A percentile compares a stretch with the other conserved stretches of the same genome.
phyloP scores from a whole-genome alignment of 2,113 vertebrate species.

The Eurystomus gularis region DNA sequence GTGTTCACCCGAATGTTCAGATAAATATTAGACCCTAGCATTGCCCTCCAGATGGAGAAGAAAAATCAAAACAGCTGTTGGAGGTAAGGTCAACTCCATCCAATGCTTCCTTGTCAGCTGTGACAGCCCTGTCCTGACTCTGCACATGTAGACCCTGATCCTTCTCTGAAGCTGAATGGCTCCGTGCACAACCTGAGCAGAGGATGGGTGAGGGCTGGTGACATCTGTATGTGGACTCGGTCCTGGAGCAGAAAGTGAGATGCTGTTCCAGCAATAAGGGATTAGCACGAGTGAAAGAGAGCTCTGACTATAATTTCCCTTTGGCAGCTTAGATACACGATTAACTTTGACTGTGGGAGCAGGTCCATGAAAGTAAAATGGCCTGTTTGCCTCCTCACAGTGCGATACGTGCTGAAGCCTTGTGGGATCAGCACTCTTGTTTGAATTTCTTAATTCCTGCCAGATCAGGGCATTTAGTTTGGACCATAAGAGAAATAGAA shows the following conservation, averaged over 20 bases:
- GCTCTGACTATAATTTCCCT: constrained; percentile 30
- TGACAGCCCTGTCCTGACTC: not conserved
- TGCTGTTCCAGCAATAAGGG: not conserved
- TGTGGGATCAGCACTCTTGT: not conserved
- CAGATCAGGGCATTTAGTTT: constrained; percentile 59
- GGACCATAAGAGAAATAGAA: constrained; percentile 15
- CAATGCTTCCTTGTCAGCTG: not conserved
- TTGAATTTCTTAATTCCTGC: constrained; percentile 43
- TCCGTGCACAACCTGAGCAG: not conserved
- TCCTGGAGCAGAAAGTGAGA: not conserved
- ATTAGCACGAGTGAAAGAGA: not conserved
- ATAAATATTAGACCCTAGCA: constrained; percentile 36
- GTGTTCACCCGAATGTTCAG: constrained; percentile 39
- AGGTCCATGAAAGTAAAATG: not conserved
- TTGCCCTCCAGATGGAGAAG: constrained; percentile 14
- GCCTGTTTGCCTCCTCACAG: not conserved
- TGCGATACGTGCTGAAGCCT: not conserved
- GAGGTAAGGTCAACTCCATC: constrained; percentile 17
- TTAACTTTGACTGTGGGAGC: not conserved
- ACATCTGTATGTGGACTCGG: not conserved
- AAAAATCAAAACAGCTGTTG: constrained; percentile 8
- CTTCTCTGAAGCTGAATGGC: not conserved
- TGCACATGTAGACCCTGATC: not conserved
- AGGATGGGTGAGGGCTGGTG: not conserved
- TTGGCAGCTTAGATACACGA: not conserved